phyloP scores from a whole-genome alignment of 2,113 vertebrate genomes.

The Athene noctua region DNA sequence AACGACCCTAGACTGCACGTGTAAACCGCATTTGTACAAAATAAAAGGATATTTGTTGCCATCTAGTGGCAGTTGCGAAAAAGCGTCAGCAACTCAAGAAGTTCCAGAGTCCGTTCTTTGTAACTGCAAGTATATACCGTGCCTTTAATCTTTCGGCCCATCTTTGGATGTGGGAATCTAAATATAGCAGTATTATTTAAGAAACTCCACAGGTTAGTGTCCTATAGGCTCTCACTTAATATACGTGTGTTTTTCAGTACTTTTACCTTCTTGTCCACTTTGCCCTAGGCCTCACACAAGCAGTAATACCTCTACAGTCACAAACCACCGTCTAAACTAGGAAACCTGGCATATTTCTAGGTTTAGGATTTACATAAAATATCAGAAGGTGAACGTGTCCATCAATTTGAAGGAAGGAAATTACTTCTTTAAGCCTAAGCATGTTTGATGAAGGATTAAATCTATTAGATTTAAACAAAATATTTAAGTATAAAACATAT shows the following conservation, averaged over 20 bases:
- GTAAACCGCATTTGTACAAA: not conserved
- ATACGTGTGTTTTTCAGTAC: rapidly evolving
- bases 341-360: not conserved
- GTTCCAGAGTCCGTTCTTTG: rapidly evolving
- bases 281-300: not conserved
- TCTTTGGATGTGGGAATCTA: not conserved
- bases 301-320: not conserved
- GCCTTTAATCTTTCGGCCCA: not conserved
- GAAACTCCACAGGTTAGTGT: not conserved
- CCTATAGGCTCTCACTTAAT: not conserved
- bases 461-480: not conserved
- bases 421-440: not conserved
- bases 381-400: not conserved
- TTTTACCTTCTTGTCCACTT: not conserved
- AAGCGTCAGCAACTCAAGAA: not conserved
- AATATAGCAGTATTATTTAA: not conserved
- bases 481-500: not conserved
- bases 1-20: not conserved
- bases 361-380: not conserved
- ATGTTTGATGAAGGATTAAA: not conserved
- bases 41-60: constrained; percentile 64
- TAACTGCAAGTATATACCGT: rapidly evolving
- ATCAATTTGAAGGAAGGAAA: not conserved
- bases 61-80: constrained; percentile 64
- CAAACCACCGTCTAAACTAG: not conserved